Evolutionary conservation across 2,113 vertebrate species (phyloP).

Genomic region (Regulus satrapa): DNA sequence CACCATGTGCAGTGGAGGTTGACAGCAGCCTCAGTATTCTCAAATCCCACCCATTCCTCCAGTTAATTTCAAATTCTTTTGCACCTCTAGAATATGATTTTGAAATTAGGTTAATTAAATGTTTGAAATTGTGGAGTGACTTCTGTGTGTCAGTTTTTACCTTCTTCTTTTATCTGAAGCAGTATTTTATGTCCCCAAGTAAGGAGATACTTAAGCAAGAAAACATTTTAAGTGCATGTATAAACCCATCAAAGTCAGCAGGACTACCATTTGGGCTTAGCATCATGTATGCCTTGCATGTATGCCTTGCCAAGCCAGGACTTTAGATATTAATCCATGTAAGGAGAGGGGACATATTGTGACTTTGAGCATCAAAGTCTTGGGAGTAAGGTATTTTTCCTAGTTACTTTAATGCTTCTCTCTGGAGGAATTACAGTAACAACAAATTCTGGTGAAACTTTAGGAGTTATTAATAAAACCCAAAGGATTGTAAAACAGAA

Average conservation of each 20-base stretch:
- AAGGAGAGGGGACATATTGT: background rate
- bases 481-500: background rate
- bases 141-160: background rate
- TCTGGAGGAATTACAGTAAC: background rate
- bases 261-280: background rate
- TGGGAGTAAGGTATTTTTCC: background rate
- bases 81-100: background rate
- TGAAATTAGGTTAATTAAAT: background rate
- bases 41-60: background rate
- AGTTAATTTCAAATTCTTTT: background rate
- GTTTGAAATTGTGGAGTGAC: background rate
- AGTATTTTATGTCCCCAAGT: background rate
- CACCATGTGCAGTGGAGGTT: background rate
- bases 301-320: background rate
- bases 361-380: background rate
- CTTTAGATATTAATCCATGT: background rate
- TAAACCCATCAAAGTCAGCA: background rate
- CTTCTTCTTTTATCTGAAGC: background rate
- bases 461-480: background rate
- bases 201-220: background rate
- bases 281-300: too few species aligned
- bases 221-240: background rate
- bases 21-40: background rate
- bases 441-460: background rate
- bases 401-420: background rate